phyloP scores from a whole-genome alignment of 2,113 vertebrate genomes.

The Burhinus bistriatus region DNA sequence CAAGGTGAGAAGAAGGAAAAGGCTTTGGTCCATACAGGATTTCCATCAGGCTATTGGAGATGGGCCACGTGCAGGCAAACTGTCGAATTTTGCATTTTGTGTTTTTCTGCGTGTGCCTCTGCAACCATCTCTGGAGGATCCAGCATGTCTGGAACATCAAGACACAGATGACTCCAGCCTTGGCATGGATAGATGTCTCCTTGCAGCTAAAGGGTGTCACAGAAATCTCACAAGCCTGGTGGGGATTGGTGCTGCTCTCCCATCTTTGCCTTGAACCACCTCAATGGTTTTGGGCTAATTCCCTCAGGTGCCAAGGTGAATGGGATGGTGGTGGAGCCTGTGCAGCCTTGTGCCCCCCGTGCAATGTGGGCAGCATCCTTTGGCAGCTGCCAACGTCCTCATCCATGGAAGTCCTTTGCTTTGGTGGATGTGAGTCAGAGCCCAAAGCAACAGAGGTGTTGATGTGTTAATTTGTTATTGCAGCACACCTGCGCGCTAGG shows the following conservation, averaged over 20 bases:
- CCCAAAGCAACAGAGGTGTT: not conserved
- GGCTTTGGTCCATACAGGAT: not conserved
- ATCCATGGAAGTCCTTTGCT: not conserved
- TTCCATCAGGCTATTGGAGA: not conserved
- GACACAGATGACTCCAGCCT: not conserved
- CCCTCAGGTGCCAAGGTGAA: not conserved
- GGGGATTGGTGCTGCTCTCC: not conserved
- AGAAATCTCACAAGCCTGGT: not conserved
- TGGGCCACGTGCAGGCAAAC: not conserved
- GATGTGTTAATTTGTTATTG: not conserved
- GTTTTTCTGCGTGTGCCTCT: not conserved
- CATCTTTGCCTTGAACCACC: not conserved
- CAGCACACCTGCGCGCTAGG: not conserved
- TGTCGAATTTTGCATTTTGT: rapidly evolving
- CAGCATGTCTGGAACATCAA: not conserved
- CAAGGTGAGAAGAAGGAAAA: not conserved
- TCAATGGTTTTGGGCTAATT: not conserved
- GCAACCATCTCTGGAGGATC: not conserved
- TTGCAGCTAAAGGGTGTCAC: not conserved
- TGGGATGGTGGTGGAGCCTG: not conserved
- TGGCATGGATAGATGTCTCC: not conserved
- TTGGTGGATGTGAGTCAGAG: not conserved
- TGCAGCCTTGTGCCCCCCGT: not conserved
- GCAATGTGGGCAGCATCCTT: not conserved
- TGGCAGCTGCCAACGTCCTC: not conserved